Percentiles rank a stretch among this genome's conserved stretches.
Conservation (phyloP, 2,113 vertebrate species). For the Vimba vimba region DNA sequence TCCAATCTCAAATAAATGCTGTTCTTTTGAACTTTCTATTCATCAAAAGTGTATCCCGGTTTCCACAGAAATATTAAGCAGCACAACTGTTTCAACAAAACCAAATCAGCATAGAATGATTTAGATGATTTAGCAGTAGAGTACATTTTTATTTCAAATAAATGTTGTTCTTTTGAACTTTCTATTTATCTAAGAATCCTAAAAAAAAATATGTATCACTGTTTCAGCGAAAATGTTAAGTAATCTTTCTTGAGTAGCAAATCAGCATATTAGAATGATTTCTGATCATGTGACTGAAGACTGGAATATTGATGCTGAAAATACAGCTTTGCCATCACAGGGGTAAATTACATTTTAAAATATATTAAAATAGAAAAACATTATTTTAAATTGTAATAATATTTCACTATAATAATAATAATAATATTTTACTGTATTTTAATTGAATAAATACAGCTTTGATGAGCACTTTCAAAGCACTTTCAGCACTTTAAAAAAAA, state of each 20-base stretch:
- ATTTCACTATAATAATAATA: constrained; percentile 3
- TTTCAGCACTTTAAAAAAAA: background rate
- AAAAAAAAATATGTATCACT: no score
- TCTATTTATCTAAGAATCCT: no score
- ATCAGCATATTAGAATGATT: background rate
- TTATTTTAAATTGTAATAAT: background rate
- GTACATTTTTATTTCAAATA: no score
- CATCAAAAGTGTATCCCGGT: no score
- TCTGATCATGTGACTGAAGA: background rate
- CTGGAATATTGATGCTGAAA: background rate
- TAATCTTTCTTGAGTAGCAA: background rate
- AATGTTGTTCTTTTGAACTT: no score
- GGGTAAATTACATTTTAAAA: background rate
- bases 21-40: no score
- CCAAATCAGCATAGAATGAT: no score
- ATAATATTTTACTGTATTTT: background rate
- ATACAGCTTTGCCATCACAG: background rate
- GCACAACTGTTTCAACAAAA: no score
- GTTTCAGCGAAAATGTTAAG: no score
- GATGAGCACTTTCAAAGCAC: background rate
- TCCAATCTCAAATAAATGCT: no score
- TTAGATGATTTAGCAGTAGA: no score
- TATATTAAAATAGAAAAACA: background rate
- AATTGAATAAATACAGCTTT: background rate
- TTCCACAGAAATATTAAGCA: no score